Evolutionary conservation across 2,113 vertebrate genomes (phyloP).

Genomic region (Hypocryptadius cinnamomeus): DNA sequence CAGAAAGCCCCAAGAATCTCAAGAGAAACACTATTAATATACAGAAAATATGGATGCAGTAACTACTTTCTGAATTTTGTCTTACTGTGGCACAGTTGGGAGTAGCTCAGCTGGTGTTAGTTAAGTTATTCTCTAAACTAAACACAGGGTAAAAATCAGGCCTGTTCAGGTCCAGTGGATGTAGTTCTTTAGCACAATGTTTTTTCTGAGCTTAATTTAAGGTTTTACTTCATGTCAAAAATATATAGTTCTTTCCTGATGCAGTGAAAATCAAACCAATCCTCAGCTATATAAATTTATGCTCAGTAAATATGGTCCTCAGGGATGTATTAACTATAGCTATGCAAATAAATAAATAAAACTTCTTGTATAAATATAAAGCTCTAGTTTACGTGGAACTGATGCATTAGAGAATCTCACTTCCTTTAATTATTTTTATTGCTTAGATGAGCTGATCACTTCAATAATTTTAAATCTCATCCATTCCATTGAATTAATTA

Average conservation of each 20-base stretch:
- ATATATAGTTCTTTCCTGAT: not conserved
- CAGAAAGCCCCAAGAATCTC: not conserved
- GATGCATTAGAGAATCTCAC: not conserved
- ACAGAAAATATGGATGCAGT: not conserved
- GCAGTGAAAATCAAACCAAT: not conserved
- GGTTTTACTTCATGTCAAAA: not conserved
- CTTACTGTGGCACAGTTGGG: not conserved
- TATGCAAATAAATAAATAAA: not conserved
- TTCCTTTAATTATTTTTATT: slow-evolving; percentile 9
- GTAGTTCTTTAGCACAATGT: not conserved
- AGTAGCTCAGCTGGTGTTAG: not conserved
- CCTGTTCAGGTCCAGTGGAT: not conserved
- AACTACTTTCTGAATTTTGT: not conserved
- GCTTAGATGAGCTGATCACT: not conserved
- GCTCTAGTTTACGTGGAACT: not conserved
- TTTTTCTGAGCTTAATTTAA: not conserved
- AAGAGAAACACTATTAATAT: not conserved
- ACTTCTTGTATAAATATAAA: not conserved
- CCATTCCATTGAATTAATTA: not conserved
- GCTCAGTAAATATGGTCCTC: not conserved
- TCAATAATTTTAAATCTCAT: not conserved
- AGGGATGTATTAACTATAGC: not conserved
- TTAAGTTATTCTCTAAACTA: not conserved
- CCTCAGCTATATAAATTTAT: not conserved
- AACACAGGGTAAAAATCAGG: not conserved